Evolutionary conservation across 1,140 invertebrate genomes (phyloP), one percentile per base, ranked within the genome.

Genomic region (Brachionus manjavacas): DNA sequence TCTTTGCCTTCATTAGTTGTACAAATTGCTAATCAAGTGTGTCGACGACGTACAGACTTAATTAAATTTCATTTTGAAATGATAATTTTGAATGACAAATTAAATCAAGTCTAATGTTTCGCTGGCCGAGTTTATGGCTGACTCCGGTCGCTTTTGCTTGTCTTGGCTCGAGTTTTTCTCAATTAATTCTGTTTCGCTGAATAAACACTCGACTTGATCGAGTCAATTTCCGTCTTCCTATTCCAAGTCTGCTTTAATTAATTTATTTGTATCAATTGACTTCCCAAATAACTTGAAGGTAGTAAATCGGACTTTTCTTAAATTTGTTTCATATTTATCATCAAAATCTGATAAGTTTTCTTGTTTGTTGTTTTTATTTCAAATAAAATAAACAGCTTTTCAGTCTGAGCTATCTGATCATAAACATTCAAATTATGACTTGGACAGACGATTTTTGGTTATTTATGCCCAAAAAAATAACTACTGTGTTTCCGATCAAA

Each of bases 311-410:
- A 20, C n/a, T 31, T 68, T 12, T 28, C 14, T 39, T 41, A 41
- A 39, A 72, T 72, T 72, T 72, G 68, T 72, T 39, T 72, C 31
- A 41, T 72, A 72, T 72, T 72, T 72, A 72, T 72, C 68, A 72
- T 72, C 68, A 0, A 9, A 39, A 41, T 39, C 35, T 72, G 68
- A 72, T 41, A 72, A 7, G 39, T 41, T 39, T 28, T 72, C 6
- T 41, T 20, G 41, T 39, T 72, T 39, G 31, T 72, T 68, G 25
- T 68, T 68, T 68, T 31, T 68, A 31, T 68, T 31, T 68, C 66
- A 28, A 68, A 68, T 39, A 68, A 31, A 68, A 31, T 68, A 68
- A 68, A 68, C 66, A 68, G 31, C n/a, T 31, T 28, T 68, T 39
- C 25, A 68, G 66, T 31, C 28, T 68, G 28, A 68, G 25, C 16